phyloP scores from a whole-genome alignment of 2,888 invertebrate species.

The Aleiodes leptofemur region DNA sequence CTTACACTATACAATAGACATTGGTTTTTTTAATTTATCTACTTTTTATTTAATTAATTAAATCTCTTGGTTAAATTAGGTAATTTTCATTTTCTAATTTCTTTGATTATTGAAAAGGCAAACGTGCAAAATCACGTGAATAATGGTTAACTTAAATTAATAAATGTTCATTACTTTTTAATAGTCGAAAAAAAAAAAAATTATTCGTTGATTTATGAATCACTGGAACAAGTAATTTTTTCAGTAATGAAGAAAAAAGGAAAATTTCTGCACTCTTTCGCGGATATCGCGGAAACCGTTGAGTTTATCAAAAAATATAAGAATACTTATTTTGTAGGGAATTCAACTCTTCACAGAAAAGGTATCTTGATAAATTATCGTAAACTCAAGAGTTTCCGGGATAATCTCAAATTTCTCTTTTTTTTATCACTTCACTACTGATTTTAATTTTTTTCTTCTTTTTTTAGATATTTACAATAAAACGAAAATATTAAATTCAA shows the following conservation, averaged over 20 bases:
- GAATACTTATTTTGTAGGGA: too few relatives aligned
- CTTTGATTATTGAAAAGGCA: constrained; percentile 73
- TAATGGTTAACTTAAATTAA: constrained; percentile 64
- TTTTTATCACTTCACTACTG: constrained; percentile 35
- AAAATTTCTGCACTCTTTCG: too few relatives aligned
- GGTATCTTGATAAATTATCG: too few relatives aligned
- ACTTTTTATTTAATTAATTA: constrained; percentile 44
- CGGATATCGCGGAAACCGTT: constrained; percentile 6
- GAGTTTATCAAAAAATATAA: too few relatives aligned
- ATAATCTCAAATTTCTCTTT: neutral
- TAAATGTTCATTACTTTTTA: constrained; percentile 8
- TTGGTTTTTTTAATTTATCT: constrained; percentile 58
- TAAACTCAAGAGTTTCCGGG: too few relatives aligned
- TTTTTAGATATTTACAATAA: neutral
- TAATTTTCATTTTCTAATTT: constrained; percentile 60
- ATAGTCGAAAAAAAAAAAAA: neutral
- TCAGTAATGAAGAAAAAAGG: too few relatives aligned
- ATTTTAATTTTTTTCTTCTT: constrained; percentile 41
- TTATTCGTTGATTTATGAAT: too few relatives aligned
- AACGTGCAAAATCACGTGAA: constrained; percentile 69
- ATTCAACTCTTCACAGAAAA: too few relatives aligned
- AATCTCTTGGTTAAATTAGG: constrained; percentile 59
- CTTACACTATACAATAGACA: constrained; percentile 68
- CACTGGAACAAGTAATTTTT: too few relatives aligned
- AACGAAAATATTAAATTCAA: too few relatives aligned